Conservation (phyloP, 2,113 vertebrate genomes). For the Ammospiza caudacuta region DNA sequence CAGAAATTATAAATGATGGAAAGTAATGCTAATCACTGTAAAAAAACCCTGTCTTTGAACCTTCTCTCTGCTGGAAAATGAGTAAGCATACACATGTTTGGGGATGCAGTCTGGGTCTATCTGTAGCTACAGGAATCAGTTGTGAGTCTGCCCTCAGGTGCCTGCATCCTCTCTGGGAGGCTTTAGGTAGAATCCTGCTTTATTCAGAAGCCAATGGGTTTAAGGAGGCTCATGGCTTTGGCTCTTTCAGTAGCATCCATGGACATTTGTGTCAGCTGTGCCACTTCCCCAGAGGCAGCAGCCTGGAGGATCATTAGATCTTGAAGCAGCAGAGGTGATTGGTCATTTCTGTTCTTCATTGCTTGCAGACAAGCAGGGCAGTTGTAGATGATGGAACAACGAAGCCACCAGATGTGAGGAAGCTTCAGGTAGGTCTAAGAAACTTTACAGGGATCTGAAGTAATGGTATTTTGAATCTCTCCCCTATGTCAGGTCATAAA, state of each 20-base stretch:
- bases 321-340: neutral
- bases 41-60: neutral
- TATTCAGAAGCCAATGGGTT: neutral
- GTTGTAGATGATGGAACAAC: conserved; percentile 57
- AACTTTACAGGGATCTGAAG: neutral
- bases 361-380: conserved; percentile 71
- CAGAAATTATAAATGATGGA: neutral
- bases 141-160: neutral
- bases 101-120: neutral
- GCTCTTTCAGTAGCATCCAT: neutral
- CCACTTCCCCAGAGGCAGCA: neutral
- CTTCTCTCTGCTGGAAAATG: neutral
- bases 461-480: neutral
- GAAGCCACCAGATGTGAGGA: conserved; percentile 74
- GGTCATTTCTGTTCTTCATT: conserved; percentile 36
- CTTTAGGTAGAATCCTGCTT: neutral
- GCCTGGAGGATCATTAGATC: neutral
- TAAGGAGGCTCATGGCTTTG: neutral
- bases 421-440: conserved; percentile 81
- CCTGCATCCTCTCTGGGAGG: neutral
- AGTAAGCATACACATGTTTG: neutral
- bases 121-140: neutral
- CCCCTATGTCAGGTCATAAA: neutral
- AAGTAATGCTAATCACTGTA: neutral
- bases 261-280: neutral